These are phyloP conservation scores for Andrena fulva DNA, from an alignment of 2,888 invertebrate genomes.

Conservation along the genomic window DNA sequence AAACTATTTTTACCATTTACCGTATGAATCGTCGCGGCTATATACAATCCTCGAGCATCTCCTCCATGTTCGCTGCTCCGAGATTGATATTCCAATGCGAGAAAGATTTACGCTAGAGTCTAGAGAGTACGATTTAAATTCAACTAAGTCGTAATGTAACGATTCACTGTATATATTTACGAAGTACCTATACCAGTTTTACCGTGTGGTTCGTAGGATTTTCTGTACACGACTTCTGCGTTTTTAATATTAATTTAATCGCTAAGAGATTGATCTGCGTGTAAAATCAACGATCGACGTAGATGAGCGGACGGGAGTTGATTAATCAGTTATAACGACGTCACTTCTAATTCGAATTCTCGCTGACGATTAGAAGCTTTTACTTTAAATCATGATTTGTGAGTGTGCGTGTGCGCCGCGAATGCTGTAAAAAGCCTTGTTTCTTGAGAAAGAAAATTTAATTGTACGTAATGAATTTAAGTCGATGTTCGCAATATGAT, in stretches of 20 bases:
- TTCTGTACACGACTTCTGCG: slow-evolving; percentile 29
- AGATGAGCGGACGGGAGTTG: slow-evolving; percentile 1
- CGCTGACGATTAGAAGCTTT: slow-evolving; percentile 5
- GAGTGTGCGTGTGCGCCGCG: not conserved
- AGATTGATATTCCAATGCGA: slow-evolving; percentile 44
- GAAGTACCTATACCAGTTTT: slow-evolving; percentile 53
- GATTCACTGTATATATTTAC: slow-evolving; percentile 51
- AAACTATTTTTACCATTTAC: slow-evolving; percentile 62
- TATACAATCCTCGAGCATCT: slow-evolving; percentile 37
- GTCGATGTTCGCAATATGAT: slow-evolving; percentile 26
- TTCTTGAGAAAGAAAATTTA: slow-evolving; percentile 10
- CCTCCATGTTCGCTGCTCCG: slow-evolving; percentile 39
- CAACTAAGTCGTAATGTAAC: slow-evolving; percentile 16
- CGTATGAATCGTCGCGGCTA: slow-evolving; percentile 36
- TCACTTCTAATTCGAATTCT: not conserved
- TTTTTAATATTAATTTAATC: slow-evolving; percentile 34
- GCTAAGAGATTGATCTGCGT: slow-evolving; percentile 4
- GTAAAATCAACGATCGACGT: slow-evolving; percentile 3
- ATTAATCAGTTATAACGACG: slow-evolving; percentile 16
- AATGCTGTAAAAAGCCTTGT: slow-evolving; percentile 3
- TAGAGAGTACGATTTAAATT: slow-evolving; percentile 38
- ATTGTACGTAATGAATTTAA: slow-evolving; percentile 36
- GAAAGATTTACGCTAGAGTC: slow-evolving; percentile 31
- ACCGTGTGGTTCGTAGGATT: slow-evolving; percentile 30
- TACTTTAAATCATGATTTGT: slow-evolving; percentile 15